phyloP scores from a whole-genome alignment of 2,888 invertebrate genomes.

The Drosophila buzzatii region DNA sequence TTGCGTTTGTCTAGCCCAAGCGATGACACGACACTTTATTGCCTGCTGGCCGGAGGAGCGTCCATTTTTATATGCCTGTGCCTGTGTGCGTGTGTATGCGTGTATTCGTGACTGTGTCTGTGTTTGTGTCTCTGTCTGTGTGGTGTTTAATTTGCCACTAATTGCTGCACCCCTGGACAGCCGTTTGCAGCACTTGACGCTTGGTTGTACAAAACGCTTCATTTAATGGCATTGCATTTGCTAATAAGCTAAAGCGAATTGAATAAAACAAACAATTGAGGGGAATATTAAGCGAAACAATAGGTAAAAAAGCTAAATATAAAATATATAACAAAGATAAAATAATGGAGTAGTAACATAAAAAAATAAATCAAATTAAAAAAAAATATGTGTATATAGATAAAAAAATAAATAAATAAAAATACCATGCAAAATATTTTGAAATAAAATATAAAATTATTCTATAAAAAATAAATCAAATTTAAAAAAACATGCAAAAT shows the following conservation, averaged over 20 bases:
- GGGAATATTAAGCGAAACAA: background rate
- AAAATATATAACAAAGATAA: background rate
- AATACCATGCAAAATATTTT: no score
- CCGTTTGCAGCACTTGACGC: constrained; percentile 16
- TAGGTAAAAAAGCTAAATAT: background rate
- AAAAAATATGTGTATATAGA: background rate
- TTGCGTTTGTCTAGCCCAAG: constrained; percentile 4
- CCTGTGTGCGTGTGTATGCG: background rate
- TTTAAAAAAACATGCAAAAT: no score
- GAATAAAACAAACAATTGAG: constrained; percentile 4
- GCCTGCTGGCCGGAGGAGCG: constrained; percentile 16
- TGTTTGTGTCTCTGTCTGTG: constrained; percentile 2
- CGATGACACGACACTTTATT: constrained; percentile 40
- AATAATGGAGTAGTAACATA: background rate
- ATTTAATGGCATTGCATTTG: constrained; percentile 31
- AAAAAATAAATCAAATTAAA: background rate
- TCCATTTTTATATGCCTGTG: constrained; percentile 1
- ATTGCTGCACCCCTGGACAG: constrained; percentile 28
- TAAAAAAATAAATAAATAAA: background rate
- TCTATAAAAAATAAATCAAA: background rate
- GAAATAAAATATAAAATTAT: background rate
- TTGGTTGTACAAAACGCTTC: constrained; percentile 11
- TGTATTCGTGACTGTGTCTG: background rate
- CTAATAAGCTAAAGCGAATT: constrained; percentile 19
- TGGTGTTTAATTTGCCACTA: constrained; percentile 30